Percentiles rank a stretch among this genome's conserved stretches.
phyloP scores from a whole-genome alignment of 2,888 invertebrate species.

The Apantesis nais region DNA sequence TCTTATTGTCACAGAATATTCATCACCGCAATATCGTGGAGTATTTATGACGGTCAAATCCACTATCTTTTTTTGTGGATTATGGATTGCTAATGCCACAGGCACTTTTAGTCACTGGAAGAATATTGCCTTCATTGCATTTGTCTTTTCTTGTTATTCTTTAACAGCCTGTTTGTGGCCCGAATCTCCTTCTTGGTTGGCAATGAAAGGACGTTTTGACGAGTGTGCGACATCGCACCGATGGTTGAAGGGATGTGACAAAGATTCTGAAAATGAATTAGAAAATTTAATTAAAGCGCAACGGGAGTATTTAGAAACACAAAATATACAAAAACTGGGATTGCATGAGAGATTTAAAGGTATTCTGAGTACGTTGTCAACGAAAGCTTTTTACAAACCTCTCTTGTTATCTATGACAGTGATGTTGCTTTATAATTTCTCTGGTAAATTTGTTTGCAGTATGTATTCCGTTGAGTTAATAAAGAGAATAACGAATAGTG shows the following conservation, averaged over 20 bases:
- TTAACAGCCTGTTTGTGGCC: conserved; percentile 57
- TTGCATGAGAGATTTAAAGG: conserved; percentile 35
- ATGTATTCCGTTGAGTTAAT: conserved; percentile 52
- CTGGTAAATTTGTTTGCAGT: conserved; percentile 62
- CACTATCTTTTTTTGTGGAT: conserved; percentile 51
- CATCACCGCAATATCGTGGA: conserved; percentile 51
- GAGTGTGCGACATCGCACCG: conserved; percentile 57
- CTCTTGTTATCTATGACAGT: conserved; percentile 53
- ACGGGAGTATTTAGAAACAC: conserved; percentile 44
- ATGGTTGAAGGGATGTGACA: conserved; percentile 58
- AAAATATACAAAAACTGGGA: conserved; percentile 29
- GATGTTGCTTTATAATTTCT: conserved; percentile 59
- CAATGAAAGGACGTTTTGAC: conserved; percentile 59
- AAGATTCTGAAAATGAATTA: conserved; percentile 55
- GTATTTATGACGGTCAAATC: conserved; percentile 54
- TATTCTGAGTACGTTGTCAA: conserved; percentile 43
- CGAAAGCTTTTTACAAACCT: conserved; percentile 60
- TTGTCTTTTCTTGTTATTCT: conserved; percentile 46
- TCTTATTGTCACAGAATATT: conserved; percentile 52
- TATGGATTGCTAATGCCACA: conserved; percentile 55
- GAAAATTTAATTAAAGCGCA: conserved; percentile 54
- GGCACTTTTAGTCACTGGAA: conserved; percentile 58
- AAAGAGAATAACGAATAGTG: conserved; percentile 49
- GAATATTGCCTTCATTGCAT: conserved; percentile 51
- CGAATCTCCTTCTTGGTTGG: conserved; percentile 65